Base-by-base conservation (phyloP, 2,113 vertebrate species). In the Phoenicopterus ruber region DNA sequence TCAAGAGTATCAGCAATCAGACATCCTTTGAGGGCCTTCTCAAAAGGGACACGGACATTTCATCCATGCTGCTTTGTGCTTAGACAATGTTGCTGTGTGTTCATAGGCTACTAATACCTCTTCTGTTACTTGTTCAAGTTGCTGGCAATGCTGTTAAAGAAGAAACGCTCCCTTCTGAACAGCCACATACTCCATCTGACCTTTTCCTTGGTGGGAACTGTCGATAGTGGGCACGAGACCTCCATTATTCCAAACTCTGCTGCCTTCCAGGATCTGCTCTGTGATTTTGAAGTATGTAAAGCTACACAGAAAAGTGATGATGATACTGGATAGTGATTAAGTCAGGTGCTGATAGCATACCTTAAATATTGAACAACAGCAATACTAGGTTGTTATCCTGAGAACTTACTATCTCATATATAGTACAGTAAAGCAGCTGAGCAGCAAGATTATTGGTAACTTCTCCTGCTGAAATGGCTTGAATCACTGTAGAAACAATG, bases 171-270 rank as follows among this genome's bases (percentile, higher is more conserved):
- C 13, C 99, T 99, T 86, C 98, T 99, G 74, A 99, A 99, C 97
- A 99, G 99, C 86, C 99, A 99, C 97, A 99, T 99, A 92, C 99
- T 99, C 31, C 99, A 99, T 94, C 98, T 99, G 86, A 99, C 99
- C 50, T 99, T 99, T 97, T 99, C 99, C 52, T 97, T 99, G 97
- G 99, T 99, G 97, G 99, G 99, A 82, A 99, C 99, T 1, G 99
- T 99, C 1, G 99, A 99, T 80, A 99, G 99, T 1, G 99, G 99
- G 38, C 99, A 99, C 0, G 99, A 99, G 97, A 99, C 99, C 21
- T 99, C 99, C 93, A 99, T 99, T 96, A 99, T 99, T 88, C 99
- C 99, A 80, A 99, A 99, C 97, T 99, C 99, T 93, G 99, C 99
- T 18, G 99, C 99, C 87, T 99, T 99, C 96, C 99, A 99, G 98